Percentiles rank a stretch among this genome's conserved stretches.
Evolutionary conservation across 2,113 vertebrate genomes (phyloP).

Genomic region (Lepus timidus): DNA sequence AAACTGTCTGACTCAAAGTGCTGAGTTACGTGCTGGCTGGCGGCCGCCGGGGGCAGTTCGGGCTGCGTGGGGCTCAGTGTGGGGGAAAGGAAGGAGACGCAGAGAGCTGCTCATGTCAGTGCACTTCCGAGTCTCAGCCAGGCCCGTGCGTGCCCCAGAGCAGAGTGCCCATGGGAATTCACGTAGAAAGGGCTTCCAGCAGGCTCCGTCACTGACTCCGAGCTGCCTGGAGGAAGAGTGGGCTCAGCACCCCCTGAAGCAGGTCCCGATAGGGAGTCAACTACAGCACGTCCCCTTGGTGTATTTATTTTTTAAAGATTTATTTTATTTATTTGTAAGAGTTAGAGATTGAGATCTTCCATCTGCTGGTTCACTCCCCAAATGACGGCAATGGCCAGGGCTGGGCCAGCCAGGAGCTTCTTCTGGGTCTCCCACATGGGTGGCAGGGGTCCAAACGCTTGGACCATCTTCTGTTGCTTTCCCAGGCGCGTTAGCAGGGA

Average conservation of each 20-base stretch:
- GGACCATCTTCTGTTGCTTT: no score
- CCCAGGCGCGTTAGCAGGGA: no score
- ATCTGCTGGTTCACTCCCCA: no score
- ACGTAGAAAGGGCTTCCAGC: background rate
- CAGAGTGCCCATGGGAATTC: background rate
- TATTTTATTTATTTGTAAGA: no score
- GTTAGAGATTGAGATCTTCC: no score
- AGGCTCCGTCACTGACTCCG: background rate
- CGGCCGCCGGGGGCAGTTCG: background rate
- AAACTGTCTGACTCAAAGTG: background rate
- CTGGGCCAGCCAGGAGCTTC: no score
- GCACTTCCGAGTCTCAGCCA: background rate
- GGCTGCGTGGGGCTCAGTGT: no score
- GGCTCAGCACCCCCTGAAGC: background rate
- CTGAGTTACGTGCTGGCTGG: background rate
- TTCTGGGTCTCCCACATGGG: no score
- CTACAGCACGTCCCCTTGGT: background rate
- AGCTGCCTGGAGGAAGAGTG: background rate
- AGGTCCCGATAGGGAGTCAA: no score
- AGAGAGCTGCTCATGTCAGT: background rate
- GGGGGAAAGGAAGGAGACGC: background rate
- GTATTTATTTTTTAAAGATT: constrained; percentile 1
- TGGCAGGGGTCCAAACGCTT: no score
- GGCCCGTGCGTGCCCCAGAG: background rate
- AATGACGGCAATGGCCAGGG: no score